Base-by-base conservation (phyloP, 2,113 vertebrate species). In the Geococcyx californianus region DNA sequence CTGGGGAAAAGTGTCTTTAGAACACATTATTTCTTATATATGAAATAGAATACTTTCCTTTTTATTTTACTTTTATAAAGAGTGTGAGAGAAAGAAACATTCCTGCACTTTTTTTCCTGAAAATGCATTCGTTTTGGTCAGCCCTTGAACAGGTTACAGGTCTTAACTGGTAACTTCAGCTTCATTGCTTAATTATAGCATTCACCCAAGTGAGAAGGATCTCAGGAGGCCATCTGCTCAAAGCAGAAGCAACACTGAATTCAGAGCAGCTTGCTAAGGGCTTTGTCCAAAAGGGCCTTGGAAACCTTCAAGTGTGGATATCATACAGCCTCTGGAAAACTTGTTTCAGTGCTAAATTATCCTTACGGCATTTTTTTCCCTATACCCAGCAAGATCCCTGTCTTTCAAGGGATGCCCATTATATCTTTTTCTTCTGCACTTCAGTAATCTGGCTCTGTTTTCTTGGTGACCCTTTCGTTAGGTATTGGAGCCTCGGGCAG, bases 241-340 rank as follows among this genome's bases (percentile, higher is more conserved):
- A 86, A 92, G 82, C 45, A 94, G 70, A 79, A 90, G 20, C n/a
- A 76, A 38, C n/a, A 8, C 36, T 73, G n/a, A 85, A 76, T 76
- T 93, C 82, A 86, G 47, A 93, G 23, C 51, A 84, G 42, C 23
- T 74, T 89, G 34, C 64, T 90, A 6, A 38, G 47, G 29, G 26
- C 33, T 92, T 95, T 90, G 47, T 70, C 79, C 83, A 74, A 74
- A 29, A 34, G 9, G 10, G 17, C 58, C 45, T 67, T 77, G 38
- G 67, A 86, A 94, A 78, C 33, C 54, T 78, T 68, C 25, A 51
- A 70, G 60, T 72, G 47, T 29, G 17, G 42, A 77, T 21, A 72
- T 55, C 16, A 13, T 4, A 2, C 17, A 88, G 55, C 33, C 38
- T 73, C 70, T 90, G 85, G n/a, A 59, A 86, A 80, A 51, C 4